Evolutionary conservation across 2,797 vertebrate species (phyloP), one percentile per base, ranked within the genome.

Genomic region (Catostomus latipinnis): DNA sequence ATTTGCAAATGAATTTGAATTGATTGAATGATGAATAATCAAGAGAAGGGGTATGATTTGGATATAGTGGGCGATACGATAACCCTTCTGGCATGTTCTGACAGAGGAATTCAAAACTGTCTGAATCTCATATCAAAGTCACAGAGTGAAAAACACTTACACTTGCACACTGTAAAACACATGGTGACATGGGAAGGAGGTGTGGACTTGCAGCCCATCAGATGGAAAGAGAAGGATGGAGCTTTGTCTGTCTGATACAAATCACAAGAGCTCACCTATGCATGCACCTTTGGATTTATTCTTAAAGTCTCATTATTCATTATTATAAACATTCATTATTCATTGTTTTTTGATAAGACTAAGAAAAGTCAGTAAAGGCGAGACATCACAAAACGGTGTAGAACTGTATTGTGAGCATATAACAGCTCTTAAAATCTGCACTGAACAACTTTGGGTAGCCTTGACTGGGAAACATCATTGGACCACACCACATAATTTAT

Each of bases 51-150:
- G 34, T 4, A 80, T 67, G 81, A 82, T 82, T 88, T 85, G 87
- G 87, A 87, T 88, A 89, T 87, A 88, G 88, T 86, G 80, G 12
- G 74, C 89, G 86, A 88, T 87, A 87, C 81, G 89, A 82, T 77
- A 84, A 86, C 85, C 84, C 83, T 71, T 84, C 71, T 85, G 90
- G 90, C 89, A 90, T 85, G 83, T 45, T 52, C 86, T 85, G 80
- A 86, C 83, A 84, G 82, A 88, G 89, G 90, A 90, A 91, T 92
- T 82, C 79, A 16, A 62, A 49, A 52, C 46, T 18, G 71, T 81
- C 86, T 91, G 34, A 91, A 92, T 85, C 82, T 81, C 48, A 65
- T 86, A 81, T 80, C 71, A 78, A 78, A 85, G 86, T 87, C 77
- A 45, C 80, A 82, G 81, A 67, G 73, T 81, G 52, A 57, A 74